Base-by-base conservation (phyloP, 1,140 invertebrate genomes). In the Patella vulgata region DNA sequence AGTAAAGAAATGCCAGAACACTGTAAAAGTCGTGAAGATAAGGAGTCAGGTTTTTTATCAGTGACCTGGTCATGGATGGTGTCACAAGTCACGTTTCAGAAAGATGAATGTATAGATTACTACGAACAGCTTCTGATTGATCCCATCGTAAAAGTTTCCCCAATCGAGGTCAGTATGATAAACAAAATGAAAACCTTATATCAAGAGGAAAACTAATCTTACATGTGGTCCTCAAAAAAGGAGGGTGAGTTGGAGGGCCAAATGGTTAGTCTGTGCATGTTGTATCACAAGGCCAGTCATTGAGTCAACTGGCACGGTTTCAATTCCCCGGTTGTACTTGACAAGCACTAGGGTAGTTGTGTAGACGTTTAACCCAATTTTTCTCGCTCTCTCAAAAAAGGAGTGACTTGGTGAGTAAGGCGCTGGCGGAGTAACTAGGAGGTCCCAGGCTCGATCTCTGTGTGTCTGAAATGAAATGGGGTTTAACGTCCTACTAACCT, bases 81-180 rank as follows among this genome's bases (percentile, higher is more conserved):
- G 23, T 62, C 51, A 25, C 21, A 54, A 17, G 64, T 76, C 23
- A 64, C 67, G 2, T 62, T 74, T 23, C 31, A 72, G 54, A 55
- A 78, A 39, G 68, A 78, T 47, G 66, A 74, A n/a, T 78, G 76
- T 68, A 46, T 67, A 11, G 58, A 70, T n/a, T 74, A 74, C 48
- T 73, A 73, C 58, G 68, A 78, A 54, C 66, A 71, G 28, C 28
- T 76, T 25, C 14, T 78, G 48, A 67, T 74, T 17, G 70, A 73
- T 40, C 76, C 76, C 6, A 28, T 73, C 5, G 28, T 71, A 9
- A 75, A 68, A 59, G 71, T 75, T 11, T 63, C 70, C 4, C 70
- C 70, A 4, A 74, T 72, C 17, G 73, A 78, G 68, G 76, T 78
- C 60, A 47, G 42, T 6, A 28, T 42, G 9, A 3, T 50, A 33